Percentiles rank a stretch among this genome's conserved stretches.
These are phyloP conservation scores for Phlogophora meticulosa DNA, from an alignment of 2,888 invertebrate genomes.

Conservation along the genomic window DNA sequence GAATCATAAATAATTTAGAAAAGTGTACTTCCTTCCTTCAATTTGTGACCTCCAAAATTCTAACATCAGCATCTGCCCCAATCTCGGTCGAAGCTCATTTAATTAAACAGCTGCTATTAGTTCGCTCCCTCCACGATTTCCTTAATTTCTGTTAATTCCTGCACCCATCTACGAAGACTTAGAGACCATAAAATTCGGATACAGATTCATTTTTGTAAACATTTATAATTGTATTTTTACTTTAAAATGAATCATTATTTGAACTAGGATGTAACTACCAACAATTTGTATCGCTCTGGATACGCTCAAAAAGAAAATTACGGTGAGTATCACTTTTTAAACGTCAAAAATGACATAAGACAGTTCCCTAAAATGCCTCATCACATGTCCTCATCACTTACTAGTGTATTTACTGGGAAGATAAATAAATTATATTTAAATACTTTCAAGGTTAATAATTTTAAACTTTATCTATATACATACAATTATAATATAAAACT, in stretches of 20 bases:
- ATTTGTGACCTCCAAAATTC: conserved; percentile 52
- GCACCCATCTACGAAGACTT: conserved; percentile 34
- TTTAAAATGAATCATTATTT: neutral
- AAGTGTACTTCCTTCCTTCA: conserved; percentile 24
- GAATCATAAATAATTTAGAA: conserved; percentile 16
- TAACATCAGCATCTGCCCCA: conserved; percentile 54
- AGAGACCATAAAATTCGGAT: conserved; percentile 19
- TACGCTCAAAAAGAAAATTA: no score
- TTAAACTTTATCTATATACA: no score
- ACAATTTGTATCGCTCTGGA: no score
- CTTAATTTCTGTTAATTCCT: conserved; percentile 75
- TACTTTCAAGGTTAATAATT: no score
- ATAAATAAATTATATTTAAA: no score
- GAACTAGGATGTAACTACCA: neutral
- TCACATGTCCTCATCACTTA: no score
- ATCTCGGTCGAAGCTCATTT: conserved; percentile 65
- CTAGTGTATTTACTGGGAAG: no score
- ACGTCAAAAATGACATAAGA: no score
- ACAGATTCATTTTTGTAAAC: conserved; percentile 15
- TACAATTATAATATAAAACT: no score
- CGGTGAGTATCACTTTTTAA: no score
- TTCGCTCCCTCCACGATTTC: conserved; percentile 62
- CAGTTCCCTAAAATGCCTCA: no score
- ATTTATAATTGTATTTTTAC: neutral
- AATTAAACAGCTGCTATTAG: conserved; percentile 69